Percentiles rank a stretch among this genome's conserved stretches.
These are phyloP conservation scores for Chymomyza procnemis DNA, from an alignment of 2,888 invertebrate genomes.

Conservation along the genomic window DNA sequence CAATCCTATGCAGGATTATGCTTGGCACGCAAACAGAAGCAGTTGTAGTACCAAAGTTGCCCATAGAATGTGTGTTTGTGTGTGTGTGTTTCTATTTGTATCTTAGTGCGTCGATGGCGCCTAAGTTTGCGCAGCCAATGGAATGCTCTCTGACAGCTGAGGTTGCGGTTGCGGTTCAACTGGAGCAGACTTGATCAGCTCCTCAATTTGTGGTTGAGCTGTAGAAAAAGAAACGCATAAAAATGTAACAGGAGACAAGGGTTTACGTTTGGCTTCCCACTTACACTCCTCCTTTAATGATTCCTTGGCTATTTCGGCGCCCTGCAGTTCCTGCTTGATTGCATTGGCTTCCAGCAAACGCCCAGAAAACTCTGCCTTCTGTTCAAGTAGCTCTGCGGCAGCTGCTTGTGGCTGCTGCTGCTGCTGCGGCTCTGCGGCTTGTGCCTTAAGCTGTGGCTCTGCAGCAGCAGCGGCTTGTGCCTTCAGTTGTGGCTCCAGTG, in stretches of 20 bases:
- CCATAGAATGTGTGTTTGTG: constrained; percentile 39
- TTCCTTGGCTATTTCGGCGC: constrained; percentile 34
- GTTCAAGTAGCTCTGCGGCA: constrained; percentile 46
- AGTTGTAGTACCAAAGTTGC: constrained; percentile 66
- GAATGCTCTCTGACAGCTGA: constrained; percentile 34
- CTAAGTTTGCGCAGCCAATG: constrained; percentile 38
- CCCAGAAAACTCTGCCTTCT: constrained; percentile 54
- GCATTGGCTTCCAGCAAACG: constrained; percentile 62
- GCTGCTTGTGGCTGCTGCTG: constrained; percentile 26
- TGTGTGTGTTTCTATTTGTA: neutral
- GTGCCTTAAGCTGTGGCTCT: constrained; percentile 11
- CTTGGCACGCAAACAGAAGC: constrained; percentile 51
- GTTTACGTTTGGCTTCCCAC: constrained; percentile 14
- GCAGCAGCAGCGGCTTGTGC: neutral
- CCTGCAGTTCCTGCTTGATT: constrained; percentile 51
- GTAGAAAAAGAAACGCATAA: neutral
- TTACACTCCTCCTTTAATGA: constrained; percentile 46
- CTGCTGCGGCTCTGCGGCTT: neutral
- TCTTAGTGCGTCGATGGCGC: neutral
- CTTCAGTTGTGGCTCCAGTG: constrained; percentile 23
- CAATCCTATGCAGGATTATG: constrained; percentile 19
- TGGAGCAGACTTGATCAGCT: constrained; percentile 13
- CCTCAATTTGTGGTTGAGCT: constrained; percentile 35
- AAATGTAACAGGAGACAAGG: neutral
- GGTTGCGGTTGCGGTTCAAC: constrained; percentile 24